Percentiles rank a stretch among this genome's conserved stretches.
Evolutionary conservation across 2,888 invertebrate genomes (phyloP).

Genomic region (Hipparchia semele): DNA sequence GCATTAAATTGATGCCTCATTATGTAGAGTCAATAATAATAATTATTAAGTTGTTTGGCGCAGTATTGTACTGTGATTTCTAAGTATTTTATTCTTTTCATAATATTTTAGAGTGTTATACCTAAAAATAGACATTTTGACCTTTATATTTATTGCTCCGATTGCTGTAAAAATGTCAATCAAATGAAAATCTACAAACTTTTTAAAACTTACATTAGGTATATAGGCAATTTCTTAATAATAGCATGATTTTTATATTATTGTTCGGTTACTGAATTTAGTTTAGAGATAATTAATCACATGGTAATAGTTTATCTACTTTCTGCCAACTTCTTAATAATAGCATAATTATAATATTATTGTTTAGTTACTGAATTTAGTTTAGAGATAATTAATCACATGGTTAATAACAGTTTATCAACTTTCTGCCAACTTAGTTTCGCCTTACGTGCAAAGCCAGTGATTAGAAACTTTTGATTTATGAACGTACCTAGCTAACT

Average conservation of each 20-base stretch:
- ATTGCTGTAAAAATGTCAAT: no score
- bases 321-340: neutral
- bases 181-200: no score
- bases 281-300: conserved; percentile 26
- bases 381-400: conserved; percentile 22
- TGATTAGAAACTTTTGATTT: conserved; percentile 43
- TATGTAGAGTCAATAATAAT: neutral
- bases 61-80: neutral
- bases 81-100: neutral
- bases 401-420: neutral
- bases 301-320: neutral
- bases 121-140: no score
- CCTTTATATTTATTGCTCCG: no score
- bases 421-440: neutral
- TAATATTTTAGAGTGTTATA: no score
- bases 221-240: no score
- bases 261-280: conserved; percentile 25
- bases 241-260: no score
- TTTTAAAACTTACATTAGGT: no score
- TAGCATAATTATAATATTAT: no score
- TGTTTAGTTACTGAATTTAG: conserved; percentile 28
- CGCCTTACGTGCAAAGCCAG: conserved; percentile 43
- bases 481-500: conserved; percentile 28
- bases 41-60: neutral
- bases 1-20: neutral